Evolutionary conservation across 2,888 invertebrate genomes (phyloP).

Genomic region (Oxystoma pomonae): DNA sequence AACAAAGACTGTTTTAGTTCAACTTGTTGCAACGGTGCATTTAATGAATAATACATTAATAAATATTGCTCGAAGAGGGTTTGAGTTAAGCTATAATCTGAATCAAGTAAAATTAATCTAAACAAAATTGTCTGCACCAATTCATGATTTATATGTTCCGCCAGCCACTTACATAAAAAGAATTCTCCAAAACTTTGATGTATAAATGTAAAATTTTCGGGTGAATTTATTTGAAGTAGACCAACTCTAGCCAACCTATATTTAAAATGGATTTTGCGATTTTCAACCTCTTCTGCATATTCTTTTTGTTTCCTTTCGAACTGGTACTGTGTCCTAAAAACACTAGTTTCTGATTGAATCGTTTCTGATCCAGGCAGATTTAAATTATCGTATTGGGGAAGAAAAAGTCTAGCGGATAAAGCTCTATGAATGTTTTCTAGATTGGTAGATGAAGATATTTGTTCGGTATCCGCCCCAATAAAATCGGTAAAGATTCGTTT

Average conservation of each 20-base stretch:
- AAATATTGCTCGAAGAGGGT: not conserved
- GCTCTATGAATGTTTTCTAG: not conserved
- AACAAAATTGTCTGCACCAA: not conserved
- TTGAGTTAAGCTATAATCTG: not conserved
- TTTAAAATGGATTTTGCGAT: no score
- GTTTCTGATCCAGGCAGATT: not conserved
- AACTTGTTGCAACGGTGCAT: not conserved
- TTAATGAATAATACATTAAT: not conserved
- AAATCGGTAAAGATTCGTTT: not conserved
- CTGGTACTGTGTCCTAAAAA: not conserved
- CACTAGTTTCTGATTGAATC: not conserved
- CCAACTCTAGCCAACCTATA: not conserved
- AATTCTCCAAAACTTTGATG: not conserved
- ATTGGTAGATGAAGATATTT: not conserved
- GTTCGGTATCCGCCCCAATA: not conserved
- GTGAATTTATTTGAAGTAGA: not conserved
- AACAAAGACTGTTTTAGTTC: not conserved
- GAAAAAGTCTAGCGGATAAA: not conserved
- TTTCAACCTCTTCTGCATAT: no score
- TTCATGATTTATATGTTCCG: not conserved
- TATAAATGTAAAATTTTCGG: not conserved
- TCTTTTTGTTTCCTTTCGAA: not conserved
- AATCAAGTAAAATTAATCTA: not conserved
- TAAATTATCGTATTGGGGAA: not conserved
- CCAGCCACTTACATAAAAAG: not conserved